A percentile compares a stretch with the other conserved stretches of the same genome.
phyloP scores from a whole-genome alignment of 2,888 invertebrate genomes.

The Psococerastis gibbosa region DNA sequence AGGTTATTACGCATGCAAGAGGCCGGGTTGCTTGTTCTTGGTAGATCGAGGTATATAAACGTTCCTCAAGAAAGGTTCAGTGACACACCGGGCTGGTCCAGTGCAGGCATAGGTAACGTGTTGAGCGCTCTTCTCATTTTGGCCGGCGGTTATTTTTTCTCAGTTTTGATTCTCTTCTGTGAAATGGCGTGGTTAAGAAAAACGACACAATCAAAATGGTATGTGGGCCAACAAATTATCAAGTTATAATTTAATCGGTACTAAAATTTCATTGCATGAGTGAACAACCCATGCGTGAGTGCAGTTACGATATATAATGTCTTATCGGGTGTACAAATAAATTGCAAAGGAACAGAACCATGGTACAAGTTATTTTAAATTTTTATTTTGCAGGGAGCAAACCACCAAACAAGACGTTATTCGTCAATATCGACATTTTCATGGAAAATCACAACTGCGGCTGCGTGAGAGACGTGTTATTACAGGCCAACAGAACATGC shows the following conservation, averaged over 20 bases:
- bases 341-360: too few species aligned
- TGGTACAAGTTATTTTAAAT: not conserved
- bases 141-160: slow-evolving; percentile 16
- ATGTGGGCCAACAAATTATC: not conserved
- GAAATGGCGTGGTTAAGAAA: slow-evolving; percentile 6
- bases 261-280: too few species aligned
- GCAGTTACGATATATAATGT: too few species aligned
- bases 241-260: too few species aligned
- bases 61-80: slow-evolving; percentile 9
- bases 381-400: not conserved
- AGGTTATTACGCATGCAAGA: slow-evolving; percentile 15
- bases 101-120: slow-evolving; percentile 22
- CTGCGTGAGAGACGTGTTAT: too few species aligned
- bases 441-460: not conserved
- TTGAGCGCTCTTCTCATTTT: slow-evolving; percentile 21
- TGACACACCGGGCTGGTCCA: slow-evolving; percentile 20
- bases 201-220: not conserved
- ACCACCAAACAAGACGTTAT: not conserved
- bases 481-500: too few species aligned
- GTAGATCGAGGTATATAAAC: slow-evolving; percentile 5
- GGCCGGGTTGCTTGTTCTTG: slow-evolving; percentile 11
- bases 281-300: too few species aligned
- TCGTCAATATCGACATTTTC: not conserved
- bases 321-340: too few species aligned
- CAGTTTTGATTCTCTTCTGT: not conserved